Evolutionary conservation across 2,113 vertebrate species (phyloP).

Genomic region (Hippolais icterina): DNA sequence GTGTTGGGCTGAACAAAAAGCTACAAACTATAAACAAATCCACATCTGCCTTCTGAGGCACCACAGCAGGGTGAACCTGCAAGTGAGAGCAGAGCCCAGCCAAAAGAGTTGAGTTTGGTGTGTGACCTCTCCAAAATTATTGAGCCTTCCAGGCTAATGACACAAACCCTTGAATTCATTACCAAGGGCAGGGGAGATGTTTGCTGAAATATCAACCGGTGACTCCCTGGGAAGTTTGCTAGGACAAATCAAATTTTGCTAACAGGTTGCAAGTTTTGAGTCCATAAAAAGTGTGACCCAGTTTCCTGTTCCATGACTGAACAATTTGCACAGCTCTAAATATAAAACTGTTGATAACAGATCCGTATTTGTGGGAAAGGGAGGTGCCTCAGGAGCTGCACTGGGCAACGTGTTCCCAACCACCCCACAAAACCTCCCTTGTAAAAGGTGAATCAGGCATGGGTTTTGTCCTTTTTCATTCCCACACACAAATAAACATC

Average conservation of each 20-base stretch:
- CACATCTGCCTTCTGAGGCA: background rate
- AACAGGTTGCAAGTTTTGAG: background rate
- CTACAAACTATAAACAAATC: background rate
- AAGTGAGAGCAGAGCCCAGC: background rate
- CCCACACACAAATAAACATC: background rate
- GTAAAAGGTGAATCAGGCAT: background rate
- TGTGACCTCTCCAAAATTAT: background rate
- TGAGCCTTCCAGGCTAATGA: background rate
- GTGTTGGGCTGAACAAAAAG: background rate
- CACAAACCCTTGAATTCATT: background rate
- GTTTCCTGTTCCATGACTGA: background rate
- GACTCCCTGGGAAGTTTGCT: background rate
- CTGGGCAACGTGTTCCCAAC: background rate
- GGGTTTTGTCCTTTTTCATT: background rate
- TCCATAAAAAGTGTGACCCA: background rate
- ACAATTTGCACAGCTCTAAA: constrained; percentile 38
- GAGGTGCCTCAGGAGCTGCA: background rate
- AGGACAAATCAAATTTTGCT: background rate
- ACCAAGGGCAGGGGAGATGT: background rate
- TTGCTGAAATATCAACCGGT: background rate
- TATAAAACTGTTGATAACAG: constrained; percentile 6
- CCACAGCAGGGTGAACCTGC: background rate
- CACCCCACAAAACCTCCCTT: background rate
- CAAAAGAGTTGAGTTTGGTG: background rate
- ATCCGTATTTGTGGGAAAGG: background rate